Evolutionary conservation across 2,113 vertebrate genomes (phyloP).

Genomic region (Pandion haliaetus): DNA sequence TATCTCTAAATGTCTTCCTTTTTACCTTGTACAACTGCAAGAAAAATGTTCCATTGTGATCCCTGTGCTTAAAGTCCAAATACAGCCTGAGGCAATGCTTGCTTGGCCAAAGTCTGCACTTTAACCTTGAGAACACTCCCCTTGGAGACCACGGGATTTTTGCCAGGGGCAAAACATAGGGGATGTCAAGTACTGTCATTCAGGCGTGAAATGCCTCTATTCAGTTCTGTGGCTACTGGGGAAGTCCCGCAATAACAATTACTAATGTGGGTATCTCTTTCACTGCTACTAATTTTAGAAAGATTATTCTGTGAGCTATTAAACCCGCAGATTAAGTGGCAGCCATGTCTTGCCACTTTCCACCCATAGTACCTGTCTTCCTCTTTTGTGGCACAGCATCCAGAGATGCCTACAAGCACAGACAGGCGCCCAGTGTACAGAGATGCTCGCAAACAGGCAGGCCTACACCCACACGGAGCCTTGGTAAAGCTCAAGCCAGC

Average conservation of each 20-base stretch:
- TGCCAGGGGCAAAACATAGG: neutral
- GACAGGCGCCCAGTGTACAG: fast-evolving
- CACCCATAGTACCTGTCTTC: neutral
- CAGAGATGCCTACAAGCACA: neutral
- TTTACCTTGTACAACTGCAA: neutral
- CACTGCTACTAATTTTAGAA: neutral
- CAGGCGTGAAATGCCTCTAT: neutral
- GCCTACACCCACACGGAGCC: fast-evolving
- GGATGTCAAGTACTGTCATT: neutral
- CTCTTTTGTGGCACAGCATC: neutral
- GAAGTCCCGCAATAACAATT: neutral
- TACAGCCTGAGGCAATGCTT: neutral
- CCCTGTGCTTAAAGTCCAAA: neutral
- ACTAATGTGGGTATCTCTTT: neutral
- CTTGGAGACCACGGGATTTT: neutral
- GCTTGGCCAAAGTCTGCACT: neutral
- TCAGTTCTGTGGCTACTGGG: neutral
- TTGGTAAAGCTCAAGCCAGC: neutral
- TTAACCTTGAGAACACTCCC: neutral
- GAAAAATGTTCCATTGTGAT: neutral
- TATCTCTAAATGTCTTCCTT: neutral
- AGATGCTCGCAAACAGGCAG: neutral
- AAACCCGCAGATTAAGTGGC: neutral
- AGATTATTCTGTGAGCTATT: neutral
- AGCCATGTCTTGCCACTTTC: neutral